Conservation (phyloP, 2,113 vertebrate species). For the Uropsilus gracilis region DNA sequence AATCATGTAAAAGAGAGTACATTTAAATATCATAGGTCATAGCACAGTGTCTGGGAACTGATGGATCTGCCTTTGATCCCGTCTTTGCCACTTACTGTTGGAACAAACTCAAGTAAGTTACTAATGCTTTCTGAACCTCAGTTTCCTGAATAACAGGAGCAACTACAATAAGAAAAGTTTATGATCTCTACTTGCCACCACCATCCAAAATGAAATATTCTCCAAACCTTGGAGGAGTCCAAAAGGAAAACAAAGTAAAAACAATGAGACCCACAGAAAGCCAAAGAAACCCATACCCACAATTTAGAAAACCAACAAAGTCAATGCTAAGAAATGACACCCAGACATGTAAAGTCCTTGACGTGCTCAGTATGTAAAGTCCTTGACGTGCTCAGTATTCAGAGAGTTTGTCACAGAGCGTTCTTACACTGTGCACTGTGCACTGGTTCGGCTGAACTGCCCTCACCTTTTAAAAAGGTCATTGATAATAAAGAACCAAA, state of each 20-base stretch:
- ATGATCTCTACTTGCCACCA: neutral
- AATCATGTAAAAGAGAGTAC: neutral
- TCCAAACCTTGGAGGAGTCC: slow-evolving; percentile 42
- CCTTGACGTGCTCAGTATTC: neutral
- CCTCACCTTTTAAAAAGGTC: neutral
- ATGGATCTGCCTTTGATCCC: neutral
- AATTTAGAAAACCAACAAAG: neutral
- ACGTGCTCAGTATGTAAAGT: neutral
- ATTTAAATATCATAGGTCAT: neutral
- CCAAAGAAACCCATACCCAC: neutral
- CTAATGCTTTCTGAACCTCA: neutral
- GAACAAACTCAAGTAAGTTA: neutral
- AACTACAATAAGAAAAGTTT: neutral
- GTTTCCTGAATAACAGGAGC: slow-evolving; percentile 5
- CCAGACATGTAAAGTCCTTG: neutral
- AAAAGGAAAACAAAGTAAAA: slow-evolving; percentile 40
- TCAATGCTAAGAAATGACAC: neutral
- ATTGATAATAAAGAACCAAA: neutral
- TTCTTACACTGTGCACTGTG: neutral
- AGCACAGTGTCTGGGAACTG: neutral
- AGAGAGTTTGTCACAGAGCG: neutral
- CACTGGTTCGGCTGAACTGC: neutral
- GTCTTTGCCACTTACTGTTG: neutral
- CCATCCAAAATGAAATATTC: neutral
- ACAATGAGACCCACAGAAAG: neutral